These are phyloP conservation scores for Thamnaconus septentrionalis DNA, from an alignment of 2,113 vertebrate species.

Conservation along the genomic window DNA sequence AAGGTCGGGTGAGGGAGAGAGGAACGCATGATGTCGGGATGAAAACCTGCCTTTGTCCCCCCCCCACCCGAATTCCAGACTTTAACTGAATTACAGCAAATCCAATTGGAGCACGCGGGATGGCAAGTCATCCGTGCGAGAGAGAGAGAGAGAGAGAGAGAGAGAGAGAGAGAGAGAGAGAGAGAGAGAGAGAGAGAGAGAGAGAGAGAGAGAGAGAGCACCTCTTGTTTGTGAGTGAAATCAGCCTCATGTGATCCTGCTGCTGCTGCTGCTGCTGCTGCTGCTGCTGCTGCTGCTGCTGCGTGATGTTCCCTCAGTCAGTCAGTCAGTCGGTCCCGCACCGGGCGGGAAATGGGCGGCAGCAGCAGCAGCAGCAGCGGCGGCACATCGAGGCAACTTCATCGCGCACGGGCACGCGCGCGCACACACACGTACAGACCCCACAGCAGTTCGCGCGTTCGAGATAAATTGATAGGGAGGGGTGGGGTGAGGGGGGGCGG, in stretches of 20 bases:
- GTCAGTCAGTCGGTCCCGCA: neutral
- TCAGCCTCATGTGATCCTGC: conserved; percentile 35
- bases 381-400: conserved; percentile 54
- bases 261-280: neutral
- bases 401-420: conserved; percentile 30
- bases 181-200: too few species aligned
- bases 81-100: conserved; percentile 72
- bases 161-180: too few species aligned
- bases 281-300: neutral
- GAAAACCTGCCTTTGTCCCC: conserved; percentile 71
- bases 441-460: neutral
- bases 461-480: too few species aligned
- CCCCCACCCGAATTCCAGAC: conserved; percentile 41
- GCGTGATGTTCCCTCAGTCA: too few species aligned
- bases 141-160: too few species aligned
- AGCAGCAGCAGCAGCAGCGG: conserved; percentile 42
- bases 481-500: neutral
- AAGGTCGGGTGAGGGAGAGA: neutral
- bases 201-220: too few species aligned
- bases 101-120: conserved; percentile 44
- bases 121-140: conserved; percentile 20
- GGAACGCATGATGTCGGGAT: conserved; percentile 53
- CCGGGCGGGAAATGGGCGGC: conserved; percentile 11
- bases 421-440: conserved; percentile 16
- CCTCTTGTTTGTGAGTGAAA: conserved; percentile 24